phyloP scores from a whole-genome alignment of 2,888 invertebrate genomes.

The Cyclophora punctaria region DNA sequence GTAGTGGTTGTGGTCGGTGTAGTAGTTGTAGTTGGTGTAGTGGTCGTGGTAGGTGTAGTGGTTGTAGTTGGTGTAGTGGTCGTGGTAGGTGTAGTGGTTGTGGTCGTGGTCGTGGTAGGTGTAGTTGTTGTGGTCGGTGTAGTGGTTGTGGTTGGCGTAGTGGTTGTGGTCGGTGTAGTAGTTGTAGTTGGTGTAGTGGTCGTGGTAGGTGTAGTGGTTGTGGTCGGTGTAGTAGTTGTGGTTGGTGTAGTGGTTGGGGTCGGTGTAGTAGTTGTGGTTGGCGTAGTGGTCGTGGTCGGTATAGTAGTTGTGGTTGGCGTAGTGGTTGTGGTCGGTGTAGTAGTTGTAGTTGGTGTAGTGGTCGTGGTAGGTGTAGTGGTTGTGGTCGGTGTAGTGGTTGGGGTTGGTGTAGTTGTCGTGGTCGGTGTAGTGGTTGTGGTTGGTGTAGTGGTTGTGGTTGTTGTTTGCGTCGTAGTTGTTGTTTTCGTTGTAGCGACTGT shows the following conservation, averaged over 20 bases:
- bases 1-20: slow-evolving; percentile 1
- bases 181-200: slow-evolving; percentile 3
- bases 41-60: not conserved
- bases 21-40: slow-evolving; percentile 3
- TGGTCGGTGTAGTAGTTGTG: slow-evolving; percentile 1
- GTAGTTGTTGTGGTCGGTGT: slow-evolving; percentile 1
- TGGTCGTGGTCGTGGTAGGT: not conserved
- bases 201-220: not conserved
- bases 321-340: not conserved
- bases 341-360: not conserved
- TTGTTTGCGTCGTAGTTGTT: not conserved
- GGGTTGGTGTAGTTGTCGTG: not conserved
- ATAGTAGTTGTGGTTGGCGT: not conserved
- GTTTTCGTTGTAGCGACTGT: not conserved
- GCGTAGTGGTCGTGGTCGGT: not conserved
- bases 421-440: not conserved
- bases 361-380: not conserved
- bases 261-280: no score
- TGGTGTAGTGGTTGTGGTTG: not conserved
- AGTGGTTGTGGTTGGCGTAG: not conserved
- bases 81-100: not conserved
- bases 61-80: not conserved
- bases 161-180: slow-evolving; percentile 1
- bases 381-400: not conserved
- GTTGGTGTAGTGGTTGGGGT: not conserved